Evolutionary conservation across 2,888 invertebrate genomes (phyloP).

Genomic region (Mesoligia furuncula): DNA sequence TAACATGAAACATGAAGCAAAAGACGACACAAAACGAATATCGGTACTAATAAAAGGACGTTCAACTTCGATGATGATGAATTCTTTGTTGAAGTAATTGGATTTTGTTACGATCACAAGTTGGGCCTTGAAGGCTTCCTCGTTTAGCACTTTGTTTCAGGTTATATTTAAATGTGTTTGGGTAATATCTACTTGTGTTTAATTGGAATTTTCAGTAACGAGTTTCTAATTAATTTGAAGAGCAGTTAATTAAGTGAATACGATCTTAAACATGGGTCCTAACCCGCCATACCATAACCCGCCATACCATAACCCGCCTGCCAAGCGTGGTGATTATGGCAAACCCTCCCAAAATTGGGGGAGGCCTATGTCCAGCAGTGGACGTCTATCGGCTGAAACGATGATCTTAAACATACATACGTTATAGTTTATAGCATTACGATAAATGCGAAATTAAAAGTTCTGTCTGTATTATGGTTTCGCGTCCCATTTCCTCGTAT

Average conservation of each 20-base stretch:
- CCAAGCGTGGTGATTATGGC: no score
- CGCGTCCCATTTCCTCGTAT: slow-evolving; percentile 1
- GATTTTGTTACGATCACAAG: slow-evolving; percentile 41
- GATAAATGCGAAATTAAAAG: neutral
- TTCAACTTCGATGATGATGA: slow-evolving; percentile 48
- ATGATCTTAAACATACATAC: no score
- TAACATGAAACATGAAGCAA: slow-evolving; percentile 68
- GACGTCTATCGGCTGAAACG: no score
- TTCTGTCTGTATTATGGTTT: neutral
- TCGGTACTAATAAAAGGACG: slow-evolving; percentile 52
- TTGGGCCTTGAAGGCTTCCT: slow-evolving; percentile 26
- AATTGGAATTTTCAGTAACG: neutral
- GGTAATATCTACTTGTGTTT: neutral
- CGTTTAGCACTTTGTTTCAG: slow-evolving; percentile 29
- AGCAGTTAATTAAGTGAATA: neutral
- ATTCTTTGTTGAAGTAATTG: slow-evolving; percentile 43
- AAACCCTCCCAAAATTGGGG: no score
- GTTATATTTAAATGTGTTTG: slow-evolving; percentile 23
- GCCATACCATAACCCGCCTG: no score
- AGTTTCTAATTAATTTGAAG: neutral
- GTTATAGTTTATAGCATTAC: slow-evolving; percentile 1
- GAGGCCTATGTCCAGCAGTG: no score
- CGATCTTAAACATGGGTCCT: no score
- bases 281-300: no score
- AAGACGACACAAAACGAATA: slow-evolving; percentile 75